These are phyloP conservation scores for Percina caprodes DNA, from an alignment of 2,113 vertebrate genomes.

Conservation along the genomic window DNA sequence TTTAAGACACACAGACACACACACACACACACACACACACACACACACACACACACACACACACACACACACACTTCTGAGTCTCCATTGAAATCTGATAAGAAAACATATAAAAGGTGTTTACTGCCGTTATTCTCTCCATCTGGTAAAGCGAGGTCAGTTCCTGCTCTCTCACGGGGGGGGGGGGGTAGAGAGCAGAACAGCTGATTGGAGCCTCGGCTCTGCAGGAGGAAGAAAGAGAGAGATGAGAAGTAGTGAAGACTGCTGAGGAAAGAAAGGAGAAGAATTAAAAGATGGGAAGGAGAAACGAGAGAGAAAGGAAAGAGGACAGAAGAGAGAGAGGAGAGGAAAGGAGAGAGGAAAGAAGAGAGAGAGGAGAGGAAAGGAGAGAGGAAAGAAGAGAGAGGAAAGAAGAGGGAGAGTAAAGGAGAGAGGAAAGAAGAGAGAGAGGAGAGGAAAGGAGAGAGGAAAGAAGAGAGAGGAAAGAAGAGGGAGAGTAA, in stretches of 20 bases:
- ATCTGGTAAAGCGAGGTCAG: not conserved
- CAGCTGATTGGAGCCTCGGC: conserved; percentile 5
- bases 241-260: not conserved
- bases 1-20: conserved; percentile 3
- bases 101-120: conserved; percentile 13
- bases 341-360: too few relatives aligned
- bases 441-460: too few relatives aligned
- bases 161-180: not conserved
- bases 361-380: too few relatives aligned
- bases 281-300: too few relatives aligned
- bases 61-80: not conserved
- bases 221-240: not conserved
- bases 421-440: too few relatives aligned
- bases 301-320: too few relatives aligned
- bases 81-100: not conserved
- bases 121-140: not conserved
- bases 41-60: conserved; percentile 15
- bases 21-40: conserved; percentile 3
- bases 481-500: too few relatives aligned
- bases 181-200: not conserved
- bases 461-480: too few relatives aligned
- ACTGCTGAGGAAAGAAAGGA: too few relatives aligned
- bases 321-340: too few relatives aligned
- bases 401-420: too few relatives aligned
- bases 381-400: too few relatives aligned